phyloP scores from a whole-genome alignment of 2,113 vertebrate species.

The Suncus etruscus region DNA sequence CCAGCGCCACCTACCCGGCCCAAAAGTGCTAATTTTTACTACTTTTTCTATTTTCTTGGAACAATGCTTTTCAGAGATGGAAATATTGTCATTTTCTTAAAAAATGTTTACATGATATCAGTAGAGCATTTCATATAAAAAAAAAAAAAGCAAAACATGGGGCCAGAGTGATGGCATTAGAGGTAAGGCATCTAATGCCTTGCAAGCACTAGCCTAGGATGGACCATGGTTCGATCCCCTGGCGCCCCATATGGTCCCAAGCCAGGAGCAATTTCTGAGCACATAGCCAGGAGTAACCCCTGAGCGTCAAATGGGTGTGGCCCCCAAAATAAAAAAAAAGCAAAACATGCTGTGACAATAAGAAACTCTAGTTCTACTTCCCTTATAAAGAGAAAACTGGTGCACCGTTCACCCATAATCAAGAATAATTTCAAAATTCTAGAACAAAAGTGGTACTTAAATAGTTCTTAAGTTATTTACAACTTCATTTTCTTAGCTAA shows the following conservation, averaged over 20 bases:
- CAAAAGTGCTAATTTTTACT: constrained; percentile 21
- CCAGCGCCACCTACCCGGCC: no score
- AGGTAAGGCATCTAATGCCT: no score
- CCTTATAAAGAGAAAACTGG: constrained; percentile 12
- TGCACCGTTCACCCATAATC: not conserved
- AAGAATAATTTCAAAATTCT: constrained; percentile 13
- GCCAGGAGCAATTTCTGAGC: no score
- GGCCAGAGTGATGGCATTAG: no score
- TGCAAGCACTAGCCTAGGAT: no score
- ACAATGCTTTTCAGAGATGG: not conserved
- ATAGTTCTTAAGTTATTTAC: not conserved
- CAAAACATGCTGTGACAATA: not conserved
- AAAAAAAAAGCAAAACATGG: not conserved
- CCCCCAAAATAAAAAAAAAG: no score
- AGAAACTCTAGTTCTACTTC: constrained; percentile 31
- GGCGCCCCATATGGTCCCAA: no score
- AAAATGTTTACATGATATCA: constrained; percentile 18
- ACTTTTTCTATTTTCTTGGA: constrained; percentile 40
- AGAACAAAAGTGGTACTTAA: constrained; percentile 45
- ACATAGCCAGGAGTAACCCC: no score
- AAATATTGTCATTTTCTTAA: not conserved
- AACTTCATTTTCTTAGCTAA: constrained; percentile 41
- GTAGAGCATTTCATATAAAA: constrained; percentile 44
- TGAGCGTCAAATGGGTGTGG: no score
- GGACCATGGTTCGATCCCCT: no score